Percentiles rank a stretch among this genome's conserved stretches.
These are phyloP conservation scores for Sesamia inferens DNA, from an alignment of 2,888 invertebrate species.

Conservation along the genomic window DNA sequence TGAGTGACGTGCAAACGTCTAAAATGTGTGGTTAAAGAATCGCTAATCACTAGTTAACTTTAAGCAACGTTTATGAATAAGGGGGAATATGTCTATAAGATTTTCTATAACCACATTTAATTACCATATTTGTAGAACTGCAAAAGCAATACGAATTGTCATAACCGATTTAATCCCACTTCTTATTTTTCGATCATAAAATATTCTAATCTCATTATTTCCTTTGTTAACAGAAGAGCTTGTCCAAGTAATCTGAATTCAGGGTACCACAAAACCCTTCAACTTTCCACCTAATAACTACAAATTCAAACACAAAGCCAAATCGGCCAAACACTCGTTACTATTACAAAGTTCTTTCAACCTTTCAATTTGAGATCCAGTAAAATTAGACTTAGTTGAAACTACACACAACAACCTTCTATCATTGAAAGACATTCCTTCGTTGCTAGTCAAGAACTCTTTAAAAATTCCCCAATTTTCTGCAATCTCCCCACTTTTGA, in stretches of 20 bases:
- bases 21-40: too few species aligned
- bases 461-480: slow-evolving; percentile 74
- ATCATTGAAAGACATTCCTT: slow-evolving; percentile 80
- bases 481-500: slow-evolving; percentile 61
- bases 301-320: slow-evolving; percentile 62
- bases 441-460: slow-evolving; percentile 65
- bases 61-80: too few species aligned
- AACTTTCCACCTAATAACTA: slow-evolving; percentile 16
- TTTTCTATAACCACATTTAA: background rate
- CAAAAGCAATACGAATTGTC: too few species aligned
- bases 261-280: slow-evolving; percentile 24
- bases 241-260: slow-evolving; percentile 1
- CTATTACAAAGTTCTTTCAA: slow-evolving; percentile 81
- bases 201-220: background rate
- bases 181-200: background rate
- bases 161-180: too few species aligned
- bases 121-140: too few species aligned
- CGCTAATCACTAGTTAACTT: too few species aligned
- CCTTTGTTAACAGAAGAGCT: background rate
- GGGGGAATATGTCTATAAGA: too few species aligned
- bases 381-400: slow-evolving; percentile 81
- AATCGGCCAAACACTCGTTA: slow-evolving; percentile 78
- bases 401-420: slow-evolving; percentile 82
- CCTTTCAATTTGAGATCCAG: slow-evolving; percentile 78
- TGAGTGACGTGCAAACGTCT: too few species aligned